Evolutionary conservation across 2,888 invertebrate genomes (phyloP).

Genomic region (Neoscelio sp.): DNA sequence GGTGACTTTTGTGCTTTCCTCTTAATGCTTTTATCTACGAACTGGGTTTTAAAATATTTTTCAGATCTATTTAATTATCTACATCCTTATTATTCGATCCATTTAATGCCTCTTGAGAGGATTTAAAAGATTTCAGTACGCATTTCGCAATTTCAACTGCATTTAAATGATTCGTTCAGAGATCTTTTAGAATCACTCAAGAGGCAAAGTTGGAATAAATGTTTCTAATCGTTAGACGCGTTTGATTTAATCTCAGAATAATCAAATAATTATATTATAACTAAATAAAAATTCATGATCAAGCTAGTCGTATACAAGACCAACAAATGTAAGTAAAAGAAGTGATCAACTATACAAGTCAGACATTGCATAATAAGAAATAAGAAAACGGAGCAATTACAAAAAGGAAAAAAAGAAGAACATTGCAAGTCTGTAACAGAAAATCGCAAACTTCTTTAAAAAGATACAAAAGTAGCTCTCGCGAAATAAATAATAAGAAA

Average conservation of each 20-base stretch:
- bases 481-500: too few relatives aligned
- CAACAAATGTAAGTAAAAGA: background rate
- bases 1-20: too few relatives aligned
- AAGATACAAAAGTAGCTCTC: too few relatives aligned
- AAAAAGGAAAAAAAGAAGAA: too few relatives aligned
- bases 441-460: too few relatives aligned
- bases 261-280: background rate
- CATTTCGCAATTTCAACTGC: background rate
- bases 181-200: background rate
- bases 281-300: background rate
- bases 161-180: background rate
- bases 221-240: background rate
- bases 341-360: slow-evolving; percentile 10
- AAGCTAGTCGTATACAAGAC: too few relatives aligned
- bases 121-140: background rate
- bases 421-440: too few relatives aligned
- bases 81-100: background rate
- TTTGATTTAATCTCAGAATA: background rate
- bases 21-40: too few relatives aligned
- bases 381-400: too few relatives aligned
- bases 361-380: too few relatives aligned
- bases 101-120: background rate
- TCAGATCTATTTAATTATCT: background rate
- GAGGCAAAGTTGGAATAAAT: background rate
- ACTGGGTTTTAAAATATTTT: slow-evolving; percentile 1